phyloP scores from a whole-genome alignment of 2,797 vertebrate species.

The Cynopterus sphinx region DNA sequence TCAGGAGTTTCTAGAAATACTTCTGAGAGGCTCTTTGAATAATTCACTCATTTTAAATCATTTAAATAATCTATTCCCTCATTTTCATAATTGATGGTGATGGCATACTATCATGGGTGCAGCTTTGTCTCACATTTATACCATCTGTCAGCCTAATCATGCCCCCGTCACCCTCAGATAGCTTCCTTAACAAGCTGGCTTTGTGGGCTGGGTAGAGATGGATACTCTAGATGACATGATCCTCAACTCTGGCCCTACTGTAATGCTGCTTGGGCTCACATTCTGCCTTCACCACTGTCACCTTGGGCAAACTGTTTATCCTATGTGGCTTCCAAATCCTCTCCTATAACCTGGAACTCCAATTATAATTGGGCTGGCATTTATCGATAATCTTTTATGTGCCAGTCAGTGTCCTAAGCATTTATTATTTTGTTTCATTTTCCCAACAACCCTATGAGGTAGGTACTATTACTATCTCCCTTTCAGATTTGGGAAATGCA shows the following conservation, averaged over 20 bases:
- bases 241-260: neutral
- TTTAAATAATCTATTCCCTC: conserved; percentile 77
- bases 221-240: neutral
- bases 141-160: conserved; percentile 32
- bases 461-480: neutral
- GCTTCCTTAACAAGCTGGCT: neutral
- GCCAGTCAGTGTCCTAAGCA: neutral
- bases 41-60: conserved; percentile 71
- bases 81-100: conserved; percentile 75
- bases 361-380: neutral
- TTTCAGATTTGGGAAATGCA: neutral
- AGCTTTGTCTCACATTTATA: conserved; percentile 51
- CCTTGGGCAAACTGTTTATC: neutral
- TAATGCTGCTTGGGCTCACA: neutral
- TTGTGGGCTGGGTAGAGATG: neutral
- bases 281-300: neutral
- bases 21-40: conserved; percentile 72
- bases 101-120: conserved; percentile 39
- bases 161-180: neutral
- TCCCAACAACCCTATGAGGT: neutral
- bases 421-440: neutral
- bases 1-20: conserved; percentile 76
- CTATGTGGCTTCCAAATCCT: neutral
- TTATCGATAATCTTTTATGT: neutral
- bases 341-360: neutral